These are phyloP conservation scores for Halotydeus destructor DNA, from an alignment of 1,140 invertebrate species.

Conservation along the genomic window DNA sequence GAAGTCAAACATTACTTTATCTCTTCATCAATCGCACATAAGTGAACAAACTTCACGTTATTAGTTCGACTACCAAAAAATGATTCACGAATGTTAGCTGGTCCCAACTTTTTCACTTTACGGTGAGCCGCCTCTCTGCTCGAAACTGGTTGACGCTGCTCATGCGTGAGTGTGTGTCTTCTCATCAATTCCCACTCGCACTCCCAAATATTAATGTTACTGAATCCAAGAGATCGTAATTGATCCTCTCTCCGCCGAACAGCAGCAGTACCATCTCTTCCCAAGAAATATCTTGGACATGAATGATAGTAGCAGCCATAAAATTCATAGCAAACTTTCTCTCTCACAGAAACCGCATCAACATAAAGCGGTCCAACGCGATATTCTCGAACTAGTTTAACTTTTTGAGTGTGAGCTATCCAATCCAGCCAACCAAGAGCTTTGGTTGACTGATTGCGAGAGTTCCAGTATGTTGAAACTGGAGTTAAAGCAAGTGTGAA, in stretches of 20 bases:
- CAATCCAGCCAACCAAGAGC: slow-evolving; percentile 4
- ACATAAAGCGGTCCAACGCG: slow-evolving; percentile 4
- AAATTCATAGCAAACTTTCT: slow-evolving; percentile 2
- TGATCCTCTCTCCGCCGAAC: not conserved
- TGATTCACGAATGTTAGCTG: not conserved
- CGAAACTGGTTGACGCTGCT: not conserved
- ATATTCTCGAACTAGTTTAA: not conserved
- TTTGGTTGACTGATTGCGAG: not conserved
- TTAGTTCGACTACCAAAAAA: slow-evolving; percentile 13
- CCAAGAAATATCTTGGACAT: slow-evolving; percentile 2
- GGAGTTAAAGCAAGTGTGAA: slow-evolving; percentile 1
- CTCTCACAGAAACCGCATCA: not conserved
- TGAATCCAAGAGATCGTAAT: not conserved
- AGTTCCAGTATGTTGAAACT: not conserved
- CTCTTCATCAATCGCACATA: not conserved
- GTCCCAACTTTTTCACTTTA: not conserved
- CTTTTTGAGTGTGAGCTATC: not conserved
- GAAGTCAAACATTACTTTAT: too few species aligned
- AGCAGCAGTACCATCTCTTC: not conserved
- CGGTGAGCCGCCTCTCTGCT: not conserved
- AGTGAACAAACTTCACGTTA: slow-evolving; percentile 4
- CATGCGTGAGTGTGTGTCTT: not conserved
- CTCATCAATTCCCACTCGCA: not conserved
- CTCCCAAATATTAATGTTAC: slow-evolving; percentile 3
- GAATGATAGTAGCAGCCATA: slow-evolving; percentile 7